phyloP scores from a whole-genome alignment of 2,888 invertebrate species.

The Micoletzkya japonica region DNA sequence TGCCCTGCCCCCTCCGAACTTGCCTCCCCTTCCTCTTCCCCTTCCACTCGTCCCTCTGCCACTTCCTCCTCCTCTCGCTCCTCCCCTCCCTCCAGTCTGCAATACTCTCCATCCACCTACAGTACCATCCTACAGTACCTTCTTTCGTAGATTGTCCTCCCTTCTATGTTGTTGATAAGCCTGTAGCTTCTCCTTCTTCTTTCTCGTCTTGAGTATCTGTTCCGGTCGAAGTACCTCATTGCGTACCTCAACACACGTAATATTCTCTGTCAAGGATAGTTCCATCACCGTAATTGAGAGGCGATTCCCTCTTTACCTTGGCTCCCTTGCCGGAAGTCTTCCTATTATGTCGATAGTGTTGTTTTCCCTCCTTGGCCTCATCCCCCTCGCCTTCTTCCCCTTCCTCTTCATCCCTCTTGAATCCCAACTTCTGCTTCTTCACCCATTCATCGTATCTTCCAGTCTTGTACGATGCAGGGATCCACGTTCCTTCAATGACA shows the following conservation, averaged over 20 bases:
- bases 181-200: slow-evolving; percentile 47
- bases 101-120: neutral
- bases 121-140: slow-evolving; percentile 18
- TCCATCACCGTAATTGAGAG: no score
- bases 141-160: slow-evolving; percentile 46
- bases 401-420: neutral
- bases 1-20: neutral
- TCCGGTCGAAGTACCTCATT: slow-evolving; percentile 17
- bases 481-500: slow-evolving; percentile 66
- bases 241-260: no score
- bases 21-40: slow-evolving; percentile 1
- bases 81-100: neutral
- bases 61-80: slow-evolving; percentile 8
- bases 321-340: no score
- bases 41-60: neutral
- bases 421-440: slow-evolving; percentile 51
- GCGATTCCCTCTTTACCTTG: no score
- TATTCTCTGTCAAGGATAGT: no score
- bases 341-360: no score
- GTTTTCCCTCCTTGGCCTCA: no score
- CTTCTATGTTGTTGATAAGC: slow-evolving; percentile 53
- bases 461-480: slow-evolving; percentile 86
- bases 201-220: slow-evolving; percentile 49
- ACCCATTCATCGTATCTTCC: slow-evolving; percentile 71
- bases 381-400: slow-evolving; percentile 1